phyloP scores from a whole-genome alignment of 35 echinoderm and acorn worm species.

The Acanthaster planci region DNA sequence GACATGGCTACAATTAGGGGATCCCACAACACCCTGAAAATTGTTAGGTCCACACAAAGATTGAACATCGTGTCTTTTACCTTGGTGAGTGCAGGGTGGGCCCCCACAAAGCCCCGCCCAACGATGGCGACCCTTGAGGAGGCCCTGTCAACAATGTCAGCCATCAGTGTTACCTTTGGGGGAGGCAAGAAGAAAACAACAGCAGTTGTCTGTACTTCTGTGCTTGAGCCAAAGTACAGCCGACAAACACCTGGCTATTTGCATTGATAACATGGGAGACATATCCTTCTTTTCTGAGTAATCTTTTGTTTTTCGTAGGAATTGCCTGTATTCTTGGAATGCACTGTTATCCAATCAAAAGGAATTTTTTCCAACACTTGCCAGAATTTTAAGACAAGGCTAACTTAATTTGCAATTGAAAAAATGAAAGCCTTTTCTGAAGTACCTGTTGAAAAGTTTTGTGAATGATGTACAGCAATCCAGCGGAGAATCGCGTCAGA shows the following conservation, averaged over 20 bases:
- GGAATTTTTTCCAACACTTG: no score
- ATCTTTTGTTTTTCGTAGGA: not conserved
- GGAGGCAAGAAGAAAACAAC: not conserved
- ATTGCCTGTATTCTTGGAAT: not conserved
- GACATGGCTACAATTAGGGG: no score
- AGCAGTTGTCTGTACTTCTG: not conserved
- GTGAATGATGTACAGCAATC: not conserved
- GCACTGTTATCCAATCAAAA: not conserved
- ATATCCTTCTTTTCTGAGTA: not conserved
- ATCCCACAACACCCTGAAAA: no score
- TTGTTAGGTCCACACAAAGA: not conserved
- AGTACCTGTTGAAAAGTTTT: slow-evolving; percentile 1
- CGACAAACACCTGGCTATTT: not conserved
- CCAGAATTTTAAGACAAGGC: no score
- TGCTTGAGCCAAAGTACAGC: not conserved
- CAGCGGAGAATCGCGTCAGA: not conserved
- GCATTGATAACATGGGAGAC: no score
- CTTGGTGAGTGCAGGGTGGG: not conserved
- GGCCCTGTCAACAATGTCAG: not conserved
- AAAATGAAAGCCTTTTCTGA: no score
- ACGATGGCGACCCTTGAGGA: not conserved
- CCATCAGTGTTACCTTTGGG: not conserved
- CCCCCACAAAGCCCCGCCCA: not conserved
- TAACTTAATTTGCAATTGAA: no score
- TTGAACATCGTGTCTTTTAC: not conserved